Evolutionary conservation across 1,140 invertebrate genomes (phyloP).

Genomic region (Ditylenchus dipsaci): DNA sequence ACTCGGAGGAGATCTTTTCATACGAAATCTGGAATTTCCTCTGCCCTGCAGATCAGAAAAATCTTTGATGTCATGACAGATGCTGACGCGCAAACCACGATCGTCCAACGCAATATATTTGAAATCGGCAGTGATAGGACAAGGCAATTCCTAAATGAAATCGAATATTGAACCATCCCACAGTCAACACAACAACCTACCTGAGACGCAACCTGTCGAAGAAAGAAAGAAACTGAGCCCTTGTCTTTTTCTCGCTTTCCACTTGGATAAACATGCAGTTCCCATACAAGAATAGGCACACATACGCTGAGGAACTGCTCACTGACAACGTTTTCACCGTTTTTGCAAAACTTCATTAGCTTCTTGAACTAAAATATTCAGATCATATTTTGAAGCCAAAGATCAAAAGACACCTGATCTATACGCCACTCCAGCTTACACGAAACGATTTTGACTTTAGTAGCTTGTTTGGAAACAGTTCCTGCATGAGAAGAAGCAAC

Average conservation of each 20-base stretch:
- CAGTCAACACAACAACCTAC: not conserved
- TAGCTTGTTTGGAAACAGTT: not conserved
- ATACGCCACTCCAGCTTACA: not conserved
- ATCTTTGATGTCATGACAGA: conserved; percentile 55
- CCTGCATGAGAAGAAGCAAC: no score
- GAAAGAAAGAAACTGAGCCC: conserved; percentile 51
- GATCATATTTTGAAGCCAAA: not conserved
- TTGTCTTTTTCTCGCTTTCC: conserved; percentile 55
- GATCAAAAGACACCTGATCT: not conserved
- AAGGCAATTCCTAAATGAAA: not conserved
- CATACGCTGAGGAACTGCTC: conserved; percentile 25
- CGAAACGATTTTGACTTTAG: not conserved
- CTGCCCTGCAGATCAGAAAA: conserved; percentile 56
- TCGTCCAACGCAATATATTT: conserved; percentile 54
- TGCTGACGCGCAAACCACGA: conserved; percentile 28
- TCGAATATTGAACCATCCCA: not conserved
- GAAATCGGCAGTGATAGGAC: conserved; percentile 54
- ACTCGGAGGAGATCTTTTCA: not conserved
- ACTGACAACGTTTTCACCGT: conserved; percentile 51
- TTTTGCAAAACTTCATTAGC: conserved; percentile 53
- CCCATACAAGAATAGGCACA: conserved; percentile 51
- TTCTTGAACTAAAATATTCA: conserved; percentile 41
- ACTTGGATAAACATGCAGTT: conserved; percentile 56
- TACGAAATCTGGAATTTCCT: conserved; percentile 53
- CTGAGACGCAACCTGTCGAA: conserved; percentile 54